Evolutionary conservation across 2,113 vertebrate genomes (phyloP).

Genomic region (Elachura formosa): DNA sequence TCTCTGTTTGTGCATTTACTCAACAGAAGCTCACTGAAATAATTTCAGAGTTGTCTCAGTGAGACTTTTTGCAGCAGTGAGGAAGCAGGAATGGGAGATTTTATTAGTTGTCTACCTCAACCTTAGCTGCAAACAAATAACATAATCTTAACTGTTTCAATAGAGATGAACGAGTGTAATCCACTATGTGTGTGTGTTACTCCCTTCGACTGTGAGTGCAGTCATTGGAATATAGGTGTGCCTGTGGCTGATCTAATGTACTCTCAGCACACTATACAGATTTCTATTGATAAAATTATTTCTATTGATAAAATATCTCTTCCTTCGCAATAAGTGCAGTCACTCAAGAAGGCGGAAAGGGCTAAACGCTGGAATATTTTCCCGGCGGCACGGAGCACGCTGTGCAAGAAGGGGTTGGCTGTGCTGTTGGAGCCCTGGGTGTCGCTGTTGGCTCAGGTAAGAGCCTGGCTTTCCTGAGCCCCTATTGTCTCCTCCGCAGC

Average conservation of each 20-base stretch:
- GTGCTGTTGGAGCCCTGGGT: conserved; percentile 30
- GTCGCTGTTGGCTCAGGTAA: conserved; percentile 57
- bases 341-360: not conserved
- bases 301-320: not conserved
- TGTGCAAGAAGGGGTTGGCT: not conserved
- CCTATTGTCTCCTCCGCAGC: not conserved
- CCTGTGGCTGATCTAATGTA: not conserved
- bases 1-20: not conserved
- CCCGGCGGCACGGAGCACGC: fast-evolving
- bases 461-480: not conserved
- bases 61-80: not conserved
- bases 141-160: not conserved
- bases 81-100: not conserved
- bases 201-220: no score
- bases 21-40: not conserved
- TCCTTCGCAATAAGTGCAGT: not conserved
- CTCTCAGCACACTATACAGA: not conserved
- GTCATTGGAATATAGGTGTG: not conserved
- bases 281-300: not conserved
- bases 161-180: not conserved
- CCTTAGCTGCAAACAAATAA: not conserved
- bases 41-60: not conserved
- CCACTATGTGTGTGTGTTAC: not conserved
- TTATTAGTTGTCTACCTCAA: not conserved
- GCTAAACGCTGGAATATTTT: not conserved